Evolutionary conservation across 2,888 invertebrate species (phyloP).

Genomic region (Teleogryllus oceanicus): DNA sequence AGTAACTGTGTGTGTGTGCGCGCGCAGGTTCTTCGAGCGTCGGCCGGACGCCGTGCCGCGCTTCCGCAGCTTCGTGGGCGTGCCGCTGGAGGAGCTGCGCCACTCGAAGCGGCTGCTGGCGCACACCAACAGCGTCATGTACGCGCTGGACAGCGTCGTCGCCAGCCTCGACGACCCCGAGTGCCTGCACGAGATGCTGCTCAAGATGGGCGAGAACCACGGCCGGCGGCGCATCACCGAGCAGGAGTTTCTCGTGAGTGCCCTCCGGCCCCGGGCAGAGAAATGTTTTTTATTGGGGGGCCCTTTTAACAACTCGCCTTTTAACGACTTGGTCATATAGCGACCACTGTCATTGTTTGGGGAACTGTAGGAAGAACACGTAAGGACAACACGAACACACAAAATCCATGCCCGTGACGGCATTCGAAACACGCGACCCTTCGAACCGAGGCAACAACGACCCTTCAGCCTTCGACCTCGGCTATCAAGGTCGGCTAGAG

Average conservation of each 20-base stretch:
- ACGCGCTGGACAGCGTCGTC: conserved; percentile 51
- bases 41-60: conserved; percentile 51
- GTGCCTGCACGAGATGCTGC: conserved; percentile 50
- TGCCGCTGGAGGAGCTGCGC: conserved; percentile 49
- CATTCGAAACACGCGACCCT: too few species aligned
- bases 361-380: too few species aligned
- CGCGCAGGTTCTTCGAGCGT: conserved; percentile 51
- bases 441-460: too few species aligned
- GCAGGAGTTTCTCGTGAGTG: conserved; percentile 41
- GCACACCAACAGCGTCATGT: conserved; percentile 54
- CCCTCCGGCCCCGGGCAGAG: background rate
- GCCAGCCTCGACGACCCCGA: conserved; percentile 53
- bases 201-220: conserved; percentile 52
- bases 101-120: conserved; percentile 53
- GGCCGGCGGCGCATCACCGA: conserved; percentile 39
- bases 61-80: conserved; percentile 52
- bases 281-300: too few species aligned
- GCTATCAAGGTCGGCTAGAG: too few species aligned
- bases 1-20: background rate
- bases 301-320: too few species aligned
- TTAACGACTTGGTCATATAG: too few species aligned
- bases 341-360: too few species aligned
- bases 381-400: too few species aligned
- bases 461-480: too few species aligned
- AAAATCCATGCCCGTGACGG: too few species aligned